phyloP scores from a whole-genome alignment of 2,113 vertebrate species.

The Uria aalge region DNA sequence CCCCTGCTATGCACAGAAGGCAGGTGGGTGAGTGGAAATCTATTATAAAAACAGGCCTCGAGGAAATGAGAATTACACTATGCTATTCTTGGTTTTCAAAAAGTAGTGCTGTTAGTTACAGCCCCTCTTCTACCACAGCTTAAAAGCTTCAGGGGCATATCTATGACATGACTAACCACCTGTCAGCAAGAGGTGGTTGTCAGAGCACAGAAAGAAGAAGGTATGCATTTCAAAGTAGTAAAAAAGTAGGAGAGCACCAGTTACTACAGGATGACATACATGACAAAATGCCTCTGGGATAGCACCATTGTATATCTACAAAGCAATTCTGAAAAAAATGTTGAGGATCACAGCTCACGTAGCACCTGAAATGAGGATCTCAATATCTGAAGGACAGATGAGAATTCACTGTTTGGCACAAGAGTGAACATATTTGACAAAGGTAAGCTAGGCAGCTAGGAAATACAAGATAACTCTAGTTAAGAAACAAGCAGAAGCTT shows the following conservation, averaged over 20 bases:
- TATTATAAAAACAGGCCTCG: conserved; percentile 33
- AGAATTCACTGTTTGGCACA: background rate
- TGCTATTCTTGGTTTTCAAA: background rate
- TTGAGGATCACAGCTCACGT: background rate
- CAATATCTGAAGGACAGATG: background rate
- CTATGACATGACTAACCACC: background rate
- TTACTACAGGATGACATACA: background rate
- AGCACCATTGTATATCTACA: background rate
- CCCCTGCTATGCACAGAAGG: conserved; percentile 36
- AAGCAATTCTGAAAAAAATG: background rate
- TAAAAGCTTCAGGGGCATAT: background rate
- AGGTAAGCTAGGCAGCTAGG: background rate
- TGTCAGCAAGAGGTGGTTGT: background rate
- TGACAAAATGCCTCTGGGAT: background rate
- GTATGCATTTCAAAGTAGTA: background rate
- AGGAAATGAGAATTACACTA: background rate
- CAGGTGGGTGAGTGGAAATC: conserved; percentile 52
- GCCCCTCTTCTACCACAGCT: background rate
- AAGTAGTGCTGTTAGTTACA: background rate
- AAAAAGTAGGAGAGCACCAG: background rate
- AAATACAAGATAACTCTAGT: background rate
- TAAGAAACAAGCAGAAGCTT: background rate
- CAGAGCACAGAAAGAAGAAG: background rate
- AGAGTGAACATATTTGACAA: background rate
- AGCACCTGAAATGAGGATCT: background rate